Evolutionary conservation across 1,140 invertebrate species (phyloP), one percentile per base, ranked within the genome.

Genomic region (Zaprionus davidi): DNA sequence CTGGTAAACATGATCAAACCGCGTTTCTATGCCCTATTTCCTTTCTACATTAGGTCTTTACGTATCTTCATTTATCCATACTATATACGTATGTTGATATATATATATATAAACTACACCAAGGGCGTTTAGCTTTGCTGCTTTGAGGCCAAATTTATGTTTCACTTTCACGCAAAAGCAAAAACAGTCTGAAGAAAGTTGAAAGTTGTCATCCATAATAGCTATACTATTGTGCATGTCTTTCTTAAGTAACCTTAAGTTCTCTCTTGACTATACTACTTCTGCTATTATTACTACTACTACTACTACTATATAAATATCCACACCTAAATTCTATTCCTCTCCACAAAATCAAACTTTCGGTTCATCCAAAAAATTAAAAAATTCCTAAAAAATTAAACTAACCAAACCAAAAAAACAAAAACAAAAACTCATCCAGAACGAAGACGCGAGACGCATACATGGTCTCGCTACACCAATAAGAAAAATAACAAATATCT

Each of bases 401-500:
- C 73, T 71, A 59, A 76, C 68, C 70, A 77, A 82, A 83, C 56
- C 57, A 66, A 76, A 72, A 75, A 86, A 64, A 46, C 65, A 66
- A 71, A 26, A 53, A 58, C 83, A 66, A 71, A 87, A 88, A 90
- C 71, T 84, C 85, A 88, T 90, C 85, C 85, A 92, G 92, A 92
- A 92, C 71, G 91, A 92, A 91, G 92, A 92, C 86, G 92, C 82
- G 79, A 92, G 91, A 92, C 91, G 92, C 78, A 92, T 93, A 81
- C 91, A 93, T 78, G 92, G 92, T 93, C 92, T 93, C 83, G 92
- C 92, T 17, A 93, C 92, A 84, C 92, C 92, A 81, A 91, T 93
- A 87, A 92, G 92, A 92, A 93, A 92, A 92, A 72, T 93, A 85
- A 91, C 88, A 90, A 93, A 92, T 91, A 92, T 93, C 59, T 92